Percentiles rank a stretch among this genome's conserved stretches.
Evolutionary conservation across 2,888 invertebrate species (phyloP).

Genomic region (Sceliomorpha sp.): DNA sequence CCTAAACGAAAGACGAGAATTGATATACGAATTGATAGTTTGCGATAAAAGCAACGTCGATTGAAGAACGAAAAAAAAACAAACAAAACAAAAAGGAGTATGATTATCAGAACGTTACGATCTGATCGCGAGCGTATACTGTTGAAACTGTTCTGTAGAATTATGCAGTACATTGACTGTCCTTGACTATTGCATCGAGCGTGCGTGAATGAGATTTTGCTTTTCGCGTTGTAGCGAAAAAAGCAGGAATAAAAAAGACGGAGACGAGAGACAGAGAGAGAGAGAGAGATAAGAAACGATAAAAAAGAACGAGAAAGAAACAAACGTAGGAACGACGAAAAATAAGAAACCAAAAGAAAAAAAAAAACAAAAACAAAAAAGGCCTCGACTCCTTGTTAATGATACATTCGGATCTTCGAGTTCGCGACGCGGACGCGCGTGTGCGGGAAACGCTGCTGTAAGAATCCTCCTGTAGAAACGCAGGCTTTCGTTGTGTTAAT

Average conservation of each 20-base stretch:
- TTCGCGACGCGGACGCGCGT: slow-evolving; percentile 43
- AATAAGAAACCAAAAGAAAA: slow-evolving; percentile 39
- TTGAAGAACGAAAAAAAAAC: no score
- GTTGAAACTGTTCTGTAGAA: slow-evolving; percentile 51
- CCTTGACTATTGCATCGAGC: slow-evolving; percentile 50
- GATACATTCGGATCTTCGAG: slow-evolving; percentile 57
- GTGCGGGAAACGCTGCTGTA: slow-evolving; percentile 23
- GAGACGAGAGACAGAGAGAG: no score
- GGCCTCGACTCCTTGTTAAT: slow-evolving; percentile 58
- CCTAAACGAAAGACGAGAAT: no score
- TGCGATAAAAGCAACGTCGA: no score
- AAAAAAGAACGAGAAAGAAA: slow-evolving; percentile 34
- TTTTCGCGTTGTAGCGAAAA: not conserved
- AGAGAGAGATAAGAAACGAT: slow-evolving; percentile 32
- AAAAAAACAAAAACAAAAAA: slow-evolving; percentile 41
- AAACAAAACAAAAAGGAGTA: no score
- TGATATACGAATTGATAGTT: no score
- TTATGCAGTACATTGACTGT: slow-evolving; percentile 56
- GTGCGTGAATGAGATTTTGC: slow-evolving; percentile 54
- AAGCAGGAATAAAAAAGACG: no score
- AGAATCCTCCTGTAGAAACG: no score
- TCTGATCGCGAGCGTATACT: no score
- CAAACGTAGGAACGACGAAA: slow-evolving; percentile 34
- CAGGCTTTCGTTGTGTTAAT: slow-evolving; percentile 56
- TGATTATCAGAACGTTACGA: no score